Conservation (phyloP, 2,888 invertebrate genomes). For the Junonia oenone region DNA sequence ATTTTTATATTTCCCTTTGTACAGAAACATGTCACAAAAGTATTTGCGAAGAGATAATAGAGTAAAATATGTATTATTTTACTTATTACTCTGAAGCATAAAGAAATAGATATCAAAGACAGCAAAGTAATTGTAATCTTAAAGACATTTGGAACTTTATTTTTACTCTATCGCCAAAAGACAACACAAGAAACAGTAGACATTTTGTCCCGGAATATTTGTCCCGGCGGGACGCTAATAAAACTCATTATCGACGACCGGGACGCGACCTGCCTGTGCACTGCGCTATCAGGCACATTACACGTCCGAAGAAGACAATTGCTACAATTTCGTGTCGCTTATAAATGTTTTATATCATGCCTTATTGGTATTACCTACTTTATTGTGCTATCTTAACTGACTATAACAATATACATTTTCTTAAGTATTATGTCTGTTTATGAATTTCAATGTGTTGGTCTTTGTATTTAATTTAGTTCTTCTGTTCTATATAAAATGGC, state of each 20-base stretch:
- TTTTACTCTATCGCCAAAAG: too few species aligned
- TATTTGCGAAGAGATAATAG: too few species aligned
- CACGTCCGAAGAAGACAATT: constrained; percentile 8
- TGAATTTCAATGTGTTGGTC: background rate
- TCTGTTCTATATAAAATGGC: background rate
- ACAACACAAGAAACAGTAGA: background rate
- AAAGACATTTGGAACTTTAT: too few species aligned
- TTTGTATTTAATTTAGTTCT: background rate
- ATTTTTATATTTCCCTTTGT: too few species aligned
- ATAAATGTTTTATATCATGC: constrained; percentile 11
- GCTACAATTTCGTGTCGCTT: constrained; percentile 3
- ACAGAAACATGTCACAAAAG: too few species aligned
- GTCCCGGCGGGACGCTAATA: constrained; percentile 2
- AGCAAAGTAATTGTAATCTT: too few species aligned
- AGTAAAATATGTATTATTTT: too few species aligned
- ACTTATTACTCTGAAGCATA: too few species aligned
- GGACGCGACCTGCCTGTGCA: constrained; percentile 7
- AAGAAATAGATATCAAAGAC: too few species aligned
- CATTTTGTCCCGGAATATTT: constrained; percentile 1
- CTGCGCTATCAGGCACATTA: constrained; percentile 6
- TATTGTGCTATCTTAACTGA: background rate
- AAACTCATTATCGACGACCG: constrained; percentile 3
- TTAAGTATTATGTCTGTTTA: background rate
- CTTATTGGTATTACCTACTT: background rate
- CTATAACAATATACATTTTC: background rate